phyloP scores from a whole-genome alignment of 2,888 invertebrate species.

The Eupeodes luniger region DNA sequence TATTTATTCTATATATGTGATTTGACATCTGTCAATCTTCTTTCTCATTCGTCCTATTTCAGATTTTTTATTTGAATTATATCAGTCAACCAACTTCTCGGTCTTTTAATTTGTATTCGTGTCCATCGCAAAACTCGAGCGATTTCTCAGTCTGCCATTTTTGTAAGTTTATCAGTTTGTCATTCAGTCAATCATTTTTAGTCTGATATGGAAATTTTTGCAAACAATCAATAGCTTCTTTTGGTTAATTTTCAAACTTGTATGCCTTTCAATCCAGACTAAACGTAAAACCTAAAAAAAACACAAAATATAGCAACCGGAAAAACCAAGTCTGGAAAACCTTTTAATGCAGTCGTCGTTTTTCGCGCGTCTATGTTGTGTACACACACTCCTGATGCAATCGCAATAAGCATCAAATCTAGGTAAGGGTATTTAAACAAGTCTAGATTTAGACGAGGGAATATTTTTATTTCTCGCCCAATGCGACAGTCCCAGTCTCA shows the following conservation, averaged over 20 bases:
- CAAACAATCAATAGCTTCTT: not conserved
- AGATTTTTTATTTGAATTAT: too few species aligned
- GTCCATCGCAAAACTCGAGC: too few species aligned
- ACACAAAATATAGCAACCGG: conserved; percentile 2
- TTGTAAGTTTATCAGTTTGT: too few species aligned
- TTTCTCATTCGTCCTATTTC: too few species aligned
- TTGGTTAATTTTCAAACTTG: not conserved
- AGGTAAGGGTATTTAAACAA: not conserved
- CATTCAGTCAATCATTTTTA: too few species aligned
- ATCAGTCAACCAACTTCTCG: too few species aligned
- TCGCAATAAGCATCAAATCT: not conserved
- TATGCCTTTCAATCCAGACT: not conserved
- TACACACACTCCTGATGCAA: conserved; percentile 19
- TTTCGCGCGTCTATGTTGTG: conserved; percentile 21
- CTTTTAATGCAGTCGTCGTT: conserved; percentile 66
- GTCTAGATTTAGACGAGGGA: not conserved
- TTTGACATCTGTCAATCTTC: too few species aligned
- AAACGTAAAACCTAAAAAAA: not conserved
- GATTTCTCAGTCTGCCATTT: too few species aligned
- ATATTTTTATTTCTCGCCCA: not conserved
- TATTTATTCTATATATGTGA: too few species aligned
- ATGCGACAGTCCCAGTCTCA: not conserved
- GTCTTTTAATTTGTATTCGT: too few species aligned
- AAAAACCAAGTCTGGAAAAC: conserved; percentile 36
- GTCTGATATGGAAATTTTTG: too few species aligned